Base-by-base conservation (phyloP, 1,140 invertebrate genomes). In the Drosophila pectinifera region DNA sequence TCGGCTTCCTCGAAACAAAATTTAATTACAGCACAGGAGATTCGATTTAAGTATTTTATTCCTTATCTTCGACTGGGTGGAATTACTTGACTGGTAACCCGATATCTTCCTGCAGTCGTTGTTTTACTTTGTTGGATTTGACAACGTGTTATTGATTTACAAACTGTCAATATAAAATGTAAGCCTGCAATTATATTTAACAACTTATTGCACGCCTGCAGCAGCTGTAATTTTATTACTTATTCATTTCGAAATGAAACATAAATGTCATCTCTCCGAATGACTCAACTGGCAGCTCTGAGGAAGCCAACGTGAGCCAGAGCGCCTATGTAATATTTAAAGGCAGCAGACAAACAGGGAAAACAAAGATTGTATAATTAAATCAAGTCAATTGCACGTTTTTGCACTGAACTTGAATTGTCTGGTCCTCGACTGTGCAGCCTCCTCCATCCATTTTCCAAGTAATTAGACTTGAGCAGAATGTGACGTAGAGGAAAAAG, bases 361-460 rank as follows among this genome's bases (percentile, higher is more conserved):
- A 70, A 57, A 57, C 34, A 70, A 70, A 70, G 70, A 70, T 70
- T 56, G 28, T 55, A 61, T 65, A 83, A 83, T 83, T 84, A 72
- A 83, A 74, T 83, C 63, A 83, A 83, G 59, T 42, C 58, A 75
- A 84, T 70, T 70, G 67, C 67, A 70, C 64, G 48, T 39, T 57
- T 64, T 74, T 79, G 24, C 51, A 43, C 43, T 83, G 80, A 68
- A 75, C 80, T 72, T 83, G 80, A 75, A 72, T 62, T 75, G 69
- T 56, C 67, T 39, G 42, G 62, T n/a, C 56, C 26, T 34, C 20
- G 54, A 10, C 41, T 6, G 18, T 16, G 22, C n/a, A 31, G 24
- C 28, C 14, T 45, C 31, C 69, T 16, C 63, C 38, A 45, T 38
- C 24, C 24, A 31, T 57, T 54, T 45, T 46, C 36, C 22, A 18